Percentiles rank a stretch among this genome's conserved stretches.
These are phyloP conservation scores for Euglossa dilemma DNA, from an alignment of 1,140 invertebrate species.

Conservation along the genomic window DNA sequence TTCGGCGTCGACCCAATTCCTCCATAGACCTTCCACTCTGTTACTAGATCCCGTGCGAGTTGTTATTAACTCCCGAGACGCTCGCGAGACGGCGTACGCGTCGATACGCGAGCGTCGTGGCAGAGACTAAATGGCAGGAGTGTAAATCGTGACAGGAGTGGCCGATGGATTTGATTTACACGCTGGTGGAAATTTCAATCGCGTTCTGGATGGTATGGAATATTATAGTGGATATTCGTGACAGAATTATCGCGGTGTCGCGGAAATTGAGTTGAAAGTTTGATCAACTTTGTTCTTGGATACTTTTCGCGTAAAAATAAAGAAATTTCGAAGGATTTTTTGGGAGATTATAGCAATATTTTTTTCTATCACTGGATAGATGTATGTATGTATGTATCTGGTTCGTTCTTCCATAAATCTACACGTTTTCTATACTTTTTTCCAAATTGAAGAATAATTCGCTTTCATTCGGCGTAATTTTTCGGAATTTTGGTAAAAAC, in stretches of 20 bases:
- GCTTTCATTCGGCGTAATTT: too few relatives aligned
- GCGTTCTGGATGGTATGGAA: neutral
- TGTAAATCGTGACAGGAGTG: neutral
- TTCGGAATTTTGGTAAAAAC: too few relatives aligned
- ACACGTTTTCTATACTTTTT: too few relatives aligned
- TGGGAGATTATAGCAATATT: too few relatives aligned
- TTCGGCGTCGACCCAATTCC: slow-evolving; percentile 15
- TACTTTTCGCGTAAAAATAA: neutral
- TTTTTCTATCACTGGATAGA: too few relatives aligned
- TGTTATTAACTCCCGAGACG: too few relatives aligned
- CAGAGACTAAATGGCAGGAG: neutral
- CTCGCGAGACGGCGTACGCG: neutral
- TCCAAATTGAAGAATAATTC: too few relatives aligned
- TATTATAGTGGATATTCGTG: neutral
- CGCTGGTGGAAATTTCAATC: neutral
- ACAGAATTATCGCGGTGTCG: neutral
- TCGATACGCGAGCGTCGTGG: neutral
- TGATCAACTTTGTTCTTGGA: neutral
- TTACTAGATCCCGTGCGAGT: too few relatives aligned
- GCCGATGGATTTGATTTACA: neutral
- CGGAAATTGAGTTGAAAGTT: neutral
- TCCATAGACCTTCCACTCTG: too few relatives aligned
- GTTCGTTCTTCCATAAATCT: too few relatives aligned
- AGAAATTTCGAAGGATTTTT: neutral
- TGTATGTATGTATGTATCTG: too few relatives aligned